Percentiles rank a stretch among this genome's conserved stretches.
These are phyloP conservation scores for Rhabdophis nuchalis DNA, from an alignment of 2,797 vertebrate species.

Conservation along the genomic window DNA sequence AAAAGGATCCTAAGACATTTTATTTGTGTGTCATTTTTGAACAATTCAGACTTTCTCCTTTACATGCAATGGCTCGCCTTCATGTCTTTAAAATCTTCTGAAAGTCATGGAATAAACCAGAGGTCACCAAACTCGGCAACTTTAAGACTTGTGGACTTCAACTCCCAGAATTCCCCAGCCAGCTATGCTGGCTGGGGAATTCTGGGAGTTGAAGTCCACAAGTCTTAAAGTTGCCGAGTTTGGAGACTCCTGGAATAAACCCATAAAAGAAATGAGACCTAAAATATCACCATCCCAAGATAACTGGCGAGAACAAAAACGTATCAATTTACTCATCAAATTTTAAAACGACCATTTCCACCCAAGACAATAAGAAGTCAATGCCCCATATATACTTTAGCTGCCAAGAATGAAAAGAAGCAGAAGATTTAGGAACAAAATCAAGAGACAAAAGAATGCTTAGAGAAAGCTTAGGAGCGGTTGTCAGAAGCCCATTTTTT, in stretches of 20 bases:
- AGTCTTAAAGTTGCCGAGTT: too few species aligned
- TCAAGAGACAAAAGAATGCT: neutral
- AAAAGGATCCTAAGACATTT: neutral
- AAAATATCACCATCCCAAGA: neutral
- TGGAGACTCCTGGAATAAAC: neutral
- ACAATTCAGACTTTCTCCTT: neutral
- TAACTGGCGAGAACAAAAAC: neutral
- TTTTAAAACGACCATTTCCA: neutral
- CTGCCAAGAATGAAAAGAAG: neutral
- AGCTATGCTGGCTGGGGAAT: too few species aligned
- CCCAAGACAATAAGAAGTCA: neutral
- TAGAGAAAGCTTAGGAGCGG: neutral
- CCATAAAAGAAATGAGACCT: neutral
- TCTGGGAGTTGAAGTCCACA: too few species aligned
- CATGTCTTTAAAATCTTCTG: neutral
- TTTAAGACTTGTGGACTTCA: too few species aligned
- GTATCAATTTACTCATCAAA: neutral
- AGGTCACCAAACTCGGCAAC: too few species aligned
- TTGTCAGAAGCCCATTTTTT: neutral
- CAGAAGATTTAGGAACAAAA: neutral
- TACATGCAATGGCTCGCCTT: neutral
- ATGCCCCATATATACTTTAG: neutral
- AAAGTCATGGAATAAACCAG: neutral
- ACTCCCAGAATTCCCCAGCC: too few species aligned
- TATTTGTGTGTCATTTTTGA: neutral